Conservation (phyloP, 2,113 vertebrate genomes). For the Echinops telfairi region DNA sequence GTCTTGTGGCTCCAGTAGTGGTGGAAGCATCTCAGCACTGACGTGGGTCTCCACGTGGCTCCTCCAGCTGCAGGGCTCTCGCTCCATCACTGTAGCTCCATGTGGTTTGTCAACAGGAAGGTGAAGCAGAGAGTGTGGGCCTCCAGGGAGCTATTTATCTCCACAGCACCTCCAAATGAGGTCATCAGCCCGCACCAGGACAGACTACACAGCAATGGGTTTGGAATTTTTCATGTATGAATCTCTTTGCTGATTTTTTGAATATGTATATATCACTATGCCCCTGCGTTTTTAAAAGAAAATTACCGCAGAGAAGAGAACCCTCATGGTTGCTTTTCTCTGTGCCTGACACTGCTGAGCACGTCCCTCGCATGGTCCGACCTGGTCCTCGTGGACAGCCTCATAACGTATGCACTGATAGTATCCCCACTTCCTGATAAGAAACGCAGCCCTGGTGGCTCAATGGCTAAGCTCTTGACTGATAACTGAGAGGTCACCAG, state of each 20-base stretch:
- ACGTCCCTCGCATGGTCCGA: background rate
- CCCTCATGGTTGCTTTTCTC: fast-evolving
- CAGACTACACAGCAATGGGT: background rate
- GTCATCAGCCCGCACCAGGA: background rate
- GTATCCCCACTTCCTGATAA: background rate
- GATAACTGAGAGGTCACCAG: background rate
- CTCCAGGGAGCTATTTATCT: too few relatives aligned
- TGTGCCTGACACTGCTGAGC: background rate
- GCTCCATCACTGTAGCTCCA: too few relatives aligned
- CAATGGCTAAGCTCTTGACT: background rate
- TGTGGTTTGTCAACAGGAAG: too few relatives aligned
- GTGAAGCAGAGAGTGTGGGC: too few relatives aligned
- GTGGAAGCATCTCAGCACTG: too few relatives aligned
- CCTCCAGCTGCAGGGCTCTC: too few relatives aligned
- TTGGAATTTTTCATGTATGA: background rate
- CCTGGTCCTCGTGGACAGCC: fast-evolving
- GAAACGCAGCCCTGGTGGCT: background rate
- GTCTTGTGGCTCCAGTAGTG: too few relatives aligned
- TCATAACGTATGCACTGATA: background rate
- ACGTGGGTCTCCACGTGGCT: too few relatives aligned
- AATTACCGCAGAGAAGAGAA: background rate
- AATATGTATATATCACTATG: fast-evolving
- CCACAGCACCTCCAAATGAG: too few relatives aligned
- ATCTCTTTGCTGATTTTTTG: background rate
- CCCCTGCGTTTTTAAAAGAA: background rate